Evolutionary conservation across 2,888 invertebrate genomes (phyloP).

Genomic region (Megalurothrips usitatus): DNA sequence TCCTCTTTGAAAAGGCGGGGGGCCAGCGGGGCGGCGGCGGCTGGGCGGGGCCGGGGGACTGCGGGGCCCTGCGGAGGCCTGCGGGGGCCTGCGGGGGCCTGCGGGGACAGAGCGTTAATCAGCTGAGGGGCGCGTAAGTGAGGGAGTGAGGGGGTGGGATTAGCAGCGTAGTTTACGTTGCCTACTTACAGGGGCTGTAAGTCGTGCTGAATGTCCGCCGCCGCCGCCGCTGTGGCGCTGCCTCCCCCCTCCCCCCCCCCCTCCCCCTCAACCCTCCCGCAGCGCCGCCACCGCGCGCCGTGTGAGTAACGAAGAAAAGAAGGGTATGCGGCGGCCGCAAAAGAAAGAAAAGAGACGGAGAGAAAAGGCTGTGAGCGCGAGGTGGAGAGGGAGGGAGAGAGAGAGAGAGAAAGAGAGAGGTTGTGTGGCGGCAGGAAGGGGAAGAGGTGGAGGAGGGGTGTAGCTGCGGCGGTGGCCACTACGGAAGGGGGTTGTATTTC

Average conservation of each 20-base stretch:
- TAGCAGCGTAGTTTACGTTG: no score
- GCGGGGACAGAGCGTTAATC: not conserved
- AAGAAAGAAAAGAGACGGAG: no score
- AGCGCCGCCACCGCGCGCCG: not conserved
- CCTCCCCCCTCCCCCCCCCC: no score
- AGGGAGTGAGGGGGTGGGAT: not conserved
- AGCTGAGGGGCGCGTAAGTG: not conserved
- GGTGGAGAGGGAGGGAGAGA: not conserved
- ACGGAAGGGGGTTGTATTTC: not conserved
- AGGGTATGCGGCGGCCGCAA: no score
- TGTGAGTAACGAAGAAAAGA: not conserved
- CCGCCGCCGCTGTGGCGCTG: no score
- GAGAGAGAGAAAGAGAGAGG: not conserved
- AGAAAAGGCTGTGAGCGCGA: no score
- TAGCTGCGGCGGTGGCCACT: not conserved
- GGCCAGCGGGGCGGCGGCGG: not conserved
- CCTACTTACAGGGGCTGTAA: no score
- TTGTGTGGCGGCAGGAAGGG: not conserved
- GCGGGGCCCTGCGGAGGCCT: not conserved
- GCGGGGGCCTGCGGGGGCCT: not conserved
- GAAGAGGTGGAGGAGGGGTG: not conserved
- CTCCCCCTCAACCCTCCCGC: not conserved
- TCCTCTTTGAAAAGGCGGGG: not conserved
- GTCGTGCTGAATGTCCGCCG: no score
- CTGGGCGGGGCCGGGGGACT: not conserved